These are phyloP conservation scores for Myanophis thanlyinensis DNA, from an alignment of 2,113 vertebrate genomes.

Conservation along the genomic window DNA sequence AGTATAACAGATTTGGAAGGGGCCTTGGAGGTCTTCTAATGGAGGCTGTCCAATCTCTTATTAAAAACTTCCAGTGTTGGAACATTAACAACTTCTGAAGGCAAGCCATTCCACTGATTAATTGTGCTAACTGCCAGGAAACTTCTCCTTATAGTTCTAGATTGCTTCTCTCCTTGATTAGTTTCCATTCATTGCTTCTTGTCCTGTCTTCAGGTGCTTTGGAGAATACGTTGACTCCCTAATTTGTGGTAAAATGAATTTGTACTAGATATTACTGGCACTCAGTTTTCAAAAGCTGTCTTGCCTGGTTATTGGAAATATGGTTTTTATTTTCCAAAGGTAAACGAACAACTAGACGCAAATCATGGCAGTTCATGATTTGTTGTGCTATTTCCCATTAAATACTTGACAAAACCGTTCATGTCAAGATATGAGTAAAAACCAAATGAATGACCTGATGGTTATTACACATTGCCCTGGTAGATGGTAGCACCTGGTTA, in stretches of 20 bases:
- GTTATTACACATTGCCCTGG: neutral
- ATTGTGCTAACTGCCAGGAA: neutral
- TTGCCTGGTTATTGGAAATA: neutral
- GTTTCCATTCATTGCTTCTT: neutral
- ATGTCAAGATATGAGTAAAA: neutral
- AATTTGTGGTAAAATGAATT: neutral
- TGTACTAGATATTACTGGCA: neutral
- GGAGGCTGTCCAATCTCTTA: neutral
- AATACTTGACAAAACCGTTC: neutral
- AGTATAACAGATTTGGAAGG: neutral
- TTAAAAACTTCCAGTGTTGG: neutral
- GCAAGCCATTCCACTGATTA: neutral
- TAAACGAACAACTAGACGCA: neutral
- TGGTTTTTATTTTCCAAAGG: neutral
- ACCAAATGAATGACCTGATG: neutral
- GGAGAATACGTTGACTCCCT: neutral
- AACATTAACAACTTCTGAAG: neutral
- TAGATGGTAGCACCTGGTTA: neutral
- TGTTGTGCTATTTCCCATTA: neutral
- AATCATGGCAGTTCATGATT: neutral
- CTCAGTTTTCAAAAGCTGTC: neutral
- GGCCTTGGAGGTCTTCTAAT: neutral
- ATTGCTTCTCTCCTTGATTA: neutral
- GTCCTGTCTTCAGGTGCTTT: neutral
- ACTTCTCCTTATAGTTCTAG: neutral